phyloP scores from a whole-genome alignment of 1,140 invertebrate genomes.

The Wiebesia pumilae region DNA sequence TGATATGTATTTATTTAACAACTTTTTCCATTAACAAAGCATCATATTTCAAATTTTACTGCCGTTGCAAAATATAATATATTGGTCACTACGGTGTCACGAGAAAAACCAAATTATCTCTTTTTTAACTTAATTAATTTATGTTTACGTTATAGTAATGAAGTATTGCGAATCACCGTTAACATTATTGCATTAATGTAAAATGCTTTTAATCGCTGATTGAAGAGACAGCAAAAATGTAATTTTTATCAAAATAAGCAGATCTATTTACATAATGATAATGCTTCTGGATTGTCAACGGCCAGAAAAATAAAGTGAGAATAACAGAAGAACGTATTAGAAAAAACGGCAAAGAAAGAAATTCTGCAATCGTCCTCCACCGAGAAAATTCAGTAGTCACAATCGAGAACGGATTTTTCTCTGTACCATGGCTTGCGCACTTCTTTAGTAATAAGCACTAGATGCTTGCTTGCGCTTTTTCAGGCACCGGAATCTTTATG shows the following conservation, averaged over 20 bases:
- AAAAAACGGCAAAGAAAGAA: not conserved
- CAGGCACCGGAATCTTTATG: conserved; percentile 38
- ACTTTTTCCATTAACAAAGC: too few relatives aligned
- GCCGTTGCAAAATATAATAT: too few relatives aligned
- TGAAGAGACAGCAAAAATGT: too few relatives aligned
- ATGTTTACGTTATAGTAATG: too few relatives aligned
- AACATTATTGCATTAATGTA: too few relatives aligned
- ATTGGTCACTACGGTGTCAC: too few relatives aligned
- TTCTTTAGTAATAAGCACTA: conserved; percentile 25
- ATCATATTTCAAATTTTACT: too few relatives aligned
- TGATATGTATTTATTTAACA: too few relatives aligned
- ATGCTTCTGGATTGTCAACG: not conserved
- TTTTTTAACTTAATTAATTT: too few relatives aligned
- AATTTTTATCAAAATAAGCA: not conserved
- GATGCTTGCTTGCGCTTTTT: conserved; percentile 10
- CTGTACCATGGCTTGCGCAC: not conserved
- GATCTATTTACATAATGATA: not conserved
- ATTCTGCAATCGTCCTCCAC: not conserved
- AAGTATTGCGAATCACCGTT: too few relatives aligned
- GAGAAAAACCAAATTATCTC: too few relatives aligned
- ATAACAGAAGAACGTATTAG: not conserved
- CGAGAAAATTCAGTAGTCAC: conserved; percentile 45
- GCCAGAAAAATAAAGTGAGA: not conserved
- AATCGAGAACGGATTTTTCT: conserved; percentile 34
- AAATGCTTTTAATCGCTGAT: too few relatives aligned